These are phyloP conservation scores for Hipposideros larvatus DNA, from an alignment of 2,797 vertebrate species.

Conservation along the genomic window DNA sequence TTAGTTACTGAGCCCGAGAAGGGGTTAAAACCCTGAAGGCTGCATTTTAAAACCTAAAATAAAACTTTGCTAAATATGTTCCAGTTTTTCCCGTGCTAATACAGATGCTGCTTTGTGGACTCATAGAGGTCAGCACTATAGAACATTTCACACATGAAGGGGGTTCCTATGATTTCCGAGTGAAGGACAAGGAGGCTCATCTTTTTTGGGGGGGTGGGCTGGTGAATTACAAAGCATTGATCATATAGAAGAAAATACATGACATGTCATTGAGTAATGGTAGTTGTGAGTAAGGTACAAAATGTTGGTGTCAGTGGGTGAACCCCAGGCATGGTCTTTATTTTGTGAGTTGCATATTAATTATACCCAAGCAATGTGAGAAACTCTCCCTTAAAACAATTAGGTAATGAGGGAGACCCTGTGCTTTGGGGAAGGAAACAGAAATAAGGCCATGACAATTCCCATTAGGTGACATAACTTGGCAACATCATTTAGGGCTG, in stretches of 20 bases:
- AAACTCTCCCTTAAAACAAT: not conserved
- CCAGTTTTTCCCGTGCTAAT: conserved; percentile 48
- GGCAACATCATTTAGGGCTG: not conserved
- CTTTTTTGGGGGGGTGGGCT: fast-evolving
- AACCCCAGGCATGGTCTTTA: not conserved
- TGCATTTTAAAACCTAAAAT: conserved; percentile 46
- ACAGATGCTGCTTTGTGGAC: not conserved
- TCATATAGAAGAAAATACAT: not conserved
- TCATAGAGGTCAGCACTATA: not conserved
- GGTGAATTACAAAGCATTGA: not conserved
- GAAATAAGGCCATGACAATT: not conserved
- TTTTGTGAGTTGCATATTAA: not conserved
- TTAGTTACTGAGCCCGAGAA: not conserved
- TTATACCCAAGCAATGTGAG: not conserved
- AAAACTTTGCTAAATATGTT: conserved; percentile 72
- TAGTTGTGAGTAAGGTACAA: not conserved
- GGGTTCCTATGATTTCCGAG: not conserved
- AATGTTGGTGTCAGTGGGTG: not conserved
- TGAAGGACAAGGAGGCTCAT: not conserved
- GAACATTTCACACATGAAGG: not conserved
- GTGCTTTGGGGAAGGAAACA: not conserved
- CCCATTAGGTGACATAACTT: not conserved
- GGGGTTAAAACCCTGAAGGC: not conserved
- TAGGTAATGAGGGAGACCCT: not conserved
- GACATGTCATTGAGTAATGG: not conserved